Conservation (phyloP, 2,113 vertebrate species). For the Pseudorectes ferrugineus region DNA sequence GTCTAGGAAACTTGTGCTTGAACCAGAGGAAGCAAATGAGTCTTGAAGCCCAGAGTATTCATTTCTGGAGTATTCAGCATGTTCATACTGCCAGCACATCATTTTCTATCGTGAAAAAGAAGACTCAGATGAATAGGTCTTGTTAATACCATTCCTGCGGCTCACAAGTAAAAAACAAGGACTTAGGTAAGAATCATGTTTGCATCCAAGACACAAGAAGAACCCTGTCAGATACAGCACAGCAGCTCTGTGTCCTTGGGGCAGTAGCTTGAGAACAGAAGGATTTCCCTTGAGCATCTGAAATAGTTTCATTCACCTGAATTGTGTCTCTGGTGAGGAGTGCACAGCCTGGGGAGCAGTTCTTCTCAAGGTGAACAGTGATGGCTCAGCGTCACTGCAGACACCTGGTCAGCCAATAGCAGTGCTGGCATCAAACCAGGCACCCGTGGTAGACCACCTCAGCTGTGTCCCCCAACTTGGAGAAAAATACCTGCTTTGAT, state of each 20-base stretch:
- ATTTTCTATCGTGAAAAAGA: not conserved
- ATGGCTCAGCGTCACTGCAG: not conserved
- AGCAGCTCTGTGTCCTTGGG: not conserved
- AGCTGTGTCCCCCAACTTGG: not conserved
- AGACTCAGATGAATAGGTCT: not conserved
- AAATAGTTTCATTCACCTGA: not conserved
- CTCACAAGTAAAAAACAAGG: not conserved
- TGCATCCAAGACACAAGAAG: not conserved
- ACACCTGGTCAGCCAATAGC: not conserved
- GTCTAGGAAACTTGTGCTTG: not conserved
- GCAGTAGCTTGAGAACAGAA: not conserved
- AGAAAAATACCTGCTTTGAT: not conserved
- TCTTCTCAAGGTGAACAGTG: not conserved
- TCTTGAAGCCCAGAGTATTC: not conserved
- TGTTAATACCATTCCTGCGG: not conserved
- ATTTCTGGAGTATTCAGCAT: not conserved
- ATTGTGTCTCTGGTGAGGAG: not conserved
- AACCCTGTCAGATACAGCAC: not conserved
- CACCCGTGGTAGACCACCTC: not conserved
- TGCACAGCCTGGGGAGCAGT: fast-evolving
- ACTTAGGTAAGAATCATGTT: not conserved
- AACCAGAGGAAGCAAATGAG: not conserved
- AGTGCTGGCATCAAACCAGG: not conserved
- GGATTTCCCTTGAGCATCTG: not conserved
- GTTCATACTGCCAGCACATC: not conserved